A percentile compares a stretch with the other conserved stretches of the same genome.
phyloP scores from a whole-genome alignment of 2,113 vertebrate genomes.

The Neolamprologus brichardi region DNA sequence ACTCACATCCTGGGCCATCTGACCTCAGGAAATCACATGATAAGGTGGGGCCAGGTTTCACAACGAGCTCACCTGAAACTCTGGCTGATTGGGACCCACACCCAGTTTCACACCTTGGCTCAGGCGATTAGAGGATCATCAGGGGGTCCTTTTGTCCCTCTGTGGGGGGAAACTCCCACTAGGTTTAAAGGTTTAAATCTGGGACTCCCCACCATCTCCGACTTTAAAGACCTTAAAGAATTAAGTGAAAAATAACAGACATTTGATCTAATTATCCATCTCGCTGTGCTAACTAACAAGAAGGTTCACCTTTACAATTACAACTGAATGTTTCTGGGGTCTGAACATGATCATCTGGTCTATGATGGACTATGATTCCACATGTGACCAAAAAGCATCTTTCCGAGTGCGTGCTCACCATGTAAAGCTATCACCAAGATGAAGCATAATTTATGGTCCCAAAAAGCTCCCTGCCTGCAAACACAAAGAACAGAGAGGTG shows the following conservation, averaged over 20 bases:
- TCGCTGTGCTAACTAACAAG: not conserved
- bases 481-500: not conserved
- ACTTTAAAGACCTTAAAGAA: not conserved
- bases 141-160: too few relatives aligned
- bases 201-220: fast-evolving
- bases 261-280: not conserved
- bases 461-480: not conserved
- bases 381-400: not conserved
- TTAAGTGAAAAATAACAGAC: not conserved
- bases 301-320: not conserved
- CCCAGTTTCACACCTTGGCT: too few relatives aligned
- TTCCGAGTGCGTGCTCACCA: fast-evolving
- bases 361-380: not conserved
- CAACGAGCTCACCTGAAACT: fast-evolving
- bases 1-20: too few relatives aligned
- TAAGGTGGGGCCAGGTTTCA: too few relatives aligned
- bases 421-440: not conserved
- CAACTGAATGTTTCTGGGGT: not conserved
- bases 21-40: fast-evolving
- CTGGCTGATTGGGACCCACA: too few relatives aligned
- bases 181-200: too few relatives aligned
- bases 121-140: too few relatives aligned
- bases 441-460: not conserved
- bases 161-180: too few relatives aligned
- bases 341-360: not conserved